Evolutionary conservation across 92 coral and sea anemone genomes (phyloP).

Genomic region (Parazoanthus swiftii): DNA sequence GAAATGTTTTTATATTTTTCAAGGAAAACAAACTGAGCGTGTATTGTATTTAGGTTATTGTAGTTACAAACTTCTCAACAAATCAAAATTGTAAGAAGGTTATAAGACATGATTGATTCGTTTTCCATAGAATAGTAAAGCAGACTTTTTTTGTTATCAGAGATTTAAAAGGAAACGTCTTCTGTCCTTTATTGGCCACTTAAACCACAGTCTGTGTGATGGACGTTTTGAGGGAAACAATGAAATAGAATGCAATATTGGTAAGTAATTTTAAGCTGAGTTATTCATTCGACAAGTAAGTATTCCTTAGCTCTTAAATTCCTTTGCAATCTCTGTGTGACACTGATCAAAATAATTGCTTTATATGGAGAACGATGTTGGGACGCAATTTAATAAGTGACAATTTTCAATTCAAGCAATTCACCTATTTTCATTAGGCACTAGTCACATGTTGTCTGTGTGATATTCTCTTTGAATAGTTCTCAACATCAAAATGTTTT

Average conservation of each 20-base stretch:
- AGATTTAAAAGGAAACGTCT: not conserved
- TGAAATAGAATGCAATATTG: not conserved
- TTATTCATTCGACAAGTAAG: not conserved
- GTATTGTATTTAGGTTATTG: too few relatives aligned
- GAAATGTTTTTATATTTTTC: too few relatives aligned
- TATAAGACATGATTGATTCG: too few relatives aligned
- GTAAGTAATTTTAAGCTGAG: not conserved
- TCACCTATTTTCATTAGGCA: not conserved
- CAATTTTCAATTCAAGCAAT: not conserved
- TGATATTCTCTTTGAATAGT: not conserved
- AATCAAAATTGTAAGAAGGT: too few relatives aligned
- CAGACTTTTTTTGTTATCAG: not conserved
- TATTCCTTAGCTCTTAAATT: too few relatives aligned
- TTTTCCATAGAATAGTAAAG: not conserved
- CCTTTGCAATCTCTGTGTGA: not conserved
- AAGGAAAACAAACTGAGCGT: too few relatives aligned
- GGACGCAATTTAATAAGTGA: not conserved
- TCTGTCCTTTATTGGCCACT: not conserved
- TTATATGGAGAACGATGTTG: not conserved
- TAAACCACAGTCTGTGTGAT: not conserved
- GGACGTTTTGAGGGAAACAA: not conserved
- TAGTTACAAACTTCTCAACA: too few relatives aligned
- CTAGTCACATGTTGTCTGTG: not conserved
- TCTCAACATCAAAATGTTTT: too few relatives aligned
- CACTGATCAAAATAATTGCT: not conserved